phyloP scores from a whole-genome alignment of 2,797 vertebrate genomes.

The Ambastaia sidthimunki region DNA sequence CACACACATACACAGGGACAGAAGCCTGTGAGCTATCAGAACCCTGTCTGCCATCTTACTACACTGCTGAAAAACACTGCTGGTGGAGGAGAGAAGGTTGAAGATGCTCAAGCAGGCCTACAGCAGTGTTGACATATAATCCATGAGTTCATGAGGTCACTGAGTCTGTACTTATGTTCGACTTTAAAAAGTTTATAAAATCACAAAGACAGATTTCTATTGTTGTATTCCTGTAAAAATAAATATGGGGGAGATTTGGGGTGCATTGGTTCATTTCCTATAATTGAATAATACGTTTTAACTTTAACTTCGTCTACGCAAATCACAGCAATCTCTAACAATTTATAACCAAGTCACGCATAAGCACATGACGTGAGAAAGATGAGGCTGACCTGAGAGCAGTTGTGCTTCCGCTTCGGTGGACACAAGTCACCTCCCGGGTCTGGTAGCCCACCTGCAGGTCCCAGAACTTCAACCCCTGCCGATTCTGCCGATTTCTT shows the following conservation, averaged over 20 bases:
- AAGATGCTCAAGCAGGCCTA: too few species aligned
- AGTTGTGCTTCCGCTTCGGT: slow-evolving; percentile 84
- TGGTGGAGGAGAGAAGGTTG: not conserved
- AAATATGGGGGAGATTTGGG: too few species aligned
- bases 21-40: not conserved
- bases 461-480: slow-evolving; percentile 92
- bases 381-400: slow-evolving; percentile 82
- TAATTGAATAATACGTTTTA: not conserved
- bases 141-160: slow-evolving; percentile 3
- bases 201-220: too few species aligned
- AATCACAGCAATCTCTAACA: not conserved
- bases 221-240: too few species aligned
- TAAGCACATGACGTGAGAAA: not conserved
- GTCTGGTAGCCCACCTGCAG: slow-evolving; percentile 94
- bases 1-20: not conserved
- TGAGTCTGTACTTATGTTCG: not conserved
- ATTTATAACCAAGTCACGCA: not conserved
- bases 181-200: too few species aligned
- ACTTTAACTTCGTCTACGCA: too few species aligned
- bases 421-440: slow-evolving; percentile 86
- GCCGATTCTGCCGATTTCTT: slow-evolving; percentile 89
- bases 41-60: not conserved
- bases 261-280: not conserved
- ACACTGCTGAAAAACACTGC: not conserved
- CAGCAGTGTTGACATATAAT: not conserved